Evolutionary conservation across 2,113 vertebrate species (phyloP).

Genomic region (Sclerurus mexicanus): DNA sequence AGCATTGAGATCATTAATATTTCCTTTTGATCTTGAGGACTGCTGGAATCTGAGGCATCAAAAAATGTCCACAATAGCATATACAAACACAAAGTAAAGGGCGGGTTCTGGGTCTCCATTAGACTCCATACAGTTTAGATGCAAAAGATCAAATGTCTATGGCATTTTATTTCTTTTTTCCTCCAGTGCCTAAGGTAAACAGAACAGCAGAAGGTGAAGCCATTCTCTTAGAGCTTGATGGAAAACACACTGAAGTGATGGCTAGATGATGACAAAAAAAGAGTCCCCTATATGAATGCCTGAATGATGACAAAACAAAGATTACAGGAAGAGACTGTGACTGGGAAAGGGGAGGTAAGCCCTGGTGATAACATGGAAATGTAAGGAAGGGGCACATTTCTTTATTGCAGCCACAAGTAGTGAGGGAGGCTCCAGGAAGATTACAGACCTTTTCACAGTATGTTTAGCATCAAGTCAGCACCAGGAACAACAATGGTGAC

Average conservation of each 20-base stretch:
- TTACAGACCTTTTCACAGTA: neutral
- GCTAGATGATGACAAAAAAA: neutral
- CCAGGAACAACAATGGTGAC: neutral
- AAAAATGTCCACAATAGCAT: neutral
- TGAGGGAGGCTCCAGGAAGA: neutral
- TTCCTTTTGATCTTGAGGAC: neutral
- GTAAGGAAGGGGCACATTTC: neutral
- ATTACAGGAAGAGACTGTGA: neutral
- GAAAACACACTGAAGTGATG: neutral
- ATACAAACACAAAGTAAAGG: neutral
- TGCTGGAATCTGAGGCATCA: neutral
- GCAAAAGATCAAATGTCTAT: neutral
- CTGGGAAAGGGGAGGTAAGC: neutral
- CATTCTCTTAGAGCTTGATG: neutral
- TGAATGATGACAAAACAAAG: neutral
- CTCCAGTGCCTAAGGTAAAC: neutral
- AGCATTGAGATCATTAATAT: neutral
- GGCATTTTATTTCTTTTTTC: neutral
- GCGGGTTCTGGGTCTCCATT: neutral
- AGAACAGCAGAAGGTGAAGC: neutral
- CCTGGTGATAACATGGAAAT: neutral
- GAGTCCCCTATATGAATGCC: neutral
- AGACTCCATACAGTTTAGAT: neutral
- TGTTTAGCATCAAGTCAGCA: neutral
- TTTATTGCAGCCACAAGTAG: neutral